Evolutionary conservation across 2,113 vertebrate genomes (phyloP), one percentile per base, ranked within the genome.

Genomic region (Microcebus lehilahytsara): DNA sequence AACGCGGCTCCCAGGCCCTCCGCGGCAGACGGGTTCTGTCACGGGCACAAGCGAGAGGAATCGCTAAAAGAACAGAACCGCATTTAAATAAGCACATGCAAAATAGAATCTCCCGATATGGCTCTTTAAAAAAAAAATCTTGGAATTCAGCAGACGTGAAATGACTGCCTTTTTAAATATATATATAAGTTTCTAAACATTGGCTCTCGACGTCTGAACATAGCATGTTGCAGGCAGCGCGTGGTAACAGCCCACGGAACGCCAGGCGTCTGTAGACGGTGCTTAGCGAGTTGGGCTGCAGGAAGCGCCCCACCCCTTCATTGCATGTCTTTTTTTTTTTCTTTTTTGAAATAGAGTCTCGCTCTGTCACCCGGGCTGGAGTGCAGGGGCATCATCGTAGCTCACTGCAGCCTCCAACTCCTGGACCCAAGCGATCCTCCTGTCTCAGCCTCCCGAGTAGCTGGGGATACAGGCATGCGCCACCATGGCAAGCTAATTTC

Each of bases 231-330:
- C 1, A 1, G 2, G 5, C 4, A 2, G 8, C 4, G 23, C 23
- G 2, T 23, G 27, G 30, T 12, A 19, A 19, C 14, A 0, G 2
- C 27, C 34, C 3, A 0, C 4, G 10, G 46, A 23, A 8, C 0
- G 27, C n/a, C 4, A 10, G 25, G 37, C 11, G 0, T 34, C 27
- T 32, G 4, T 23, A 4, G 32, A 2, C 20, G 4, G 0, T 2
- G 8, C 9, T 11, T 4, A 0, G 34, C 7, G 30, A 9, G 17
- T 12, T 42, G 34, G n/a, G 12, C 37, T 9, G 17, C 30, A 13
- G 79, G 49, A 58, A 2, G 0, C 1, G 6, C 46, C 9, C 85
- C 27, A 0, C 6, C 69, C 25, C 25, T 1, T 27, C 6, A 9
- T 1, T 20, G 0, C n/a, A 12, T 9, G 20, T 9, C 67, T 71